phyloP scores from a whole-genome alignment of 2,888 invertebrate species.

The Argyra leucocephala region DNA sequence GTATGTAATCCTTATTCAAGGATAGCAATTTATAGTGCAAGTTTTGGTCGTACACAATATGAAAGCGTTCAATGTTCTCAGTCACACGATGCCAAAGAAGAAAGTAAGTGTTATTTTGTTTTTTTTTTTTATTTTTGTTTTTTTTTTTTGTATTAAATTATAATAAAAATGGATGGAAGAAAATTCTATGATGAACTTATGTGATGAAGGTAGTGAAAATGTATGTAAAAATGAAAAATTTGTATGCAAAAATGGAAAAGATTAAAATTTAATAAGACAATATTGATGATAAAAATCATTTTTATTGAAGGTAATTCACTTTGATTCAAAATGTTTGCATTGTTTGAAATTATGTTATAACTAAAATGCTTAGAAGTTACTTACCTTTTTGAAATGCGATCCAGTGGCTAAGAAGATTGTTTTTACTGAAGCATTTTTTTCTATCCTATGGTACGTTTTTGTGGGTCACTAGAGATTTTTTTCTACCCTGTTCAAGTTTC shows the following conservation, averaged over 20 bases:
- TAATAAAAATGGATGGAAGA: neutral
- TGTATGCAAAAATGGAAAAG: neutral
- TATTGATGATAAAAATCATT: no score
- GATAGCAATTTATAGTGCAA: constrained; percentile 86
- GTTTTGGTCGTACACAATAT: constrained; percentile 80
- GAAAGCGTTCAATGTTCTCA: constrained; percentile 81
- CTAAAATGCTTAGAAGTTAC: no score
- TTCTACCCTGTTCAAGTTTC: no score
- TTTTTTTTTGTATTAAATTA: constrained; percentile 9
- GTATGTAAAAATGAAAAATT: neutral
- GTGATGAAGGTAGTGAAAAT: neutral
- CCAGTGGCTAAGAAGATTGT: no score
- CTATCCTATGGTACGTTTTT: no score
- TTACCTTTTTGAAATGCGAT: no score
- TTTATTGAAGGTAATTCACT: no score
- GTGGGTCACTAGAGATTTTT: no score
- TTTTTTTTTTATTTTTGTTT: neutral
- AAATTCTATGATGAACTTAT: neutral
- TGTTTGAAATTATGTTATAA: no score
- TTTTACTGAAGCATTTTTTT: no score
- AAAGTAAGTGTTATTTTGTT: constrained; percentile 53
- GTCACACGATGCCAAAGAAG: constrained; percentile 67
- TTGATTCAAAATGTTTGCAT: no score
- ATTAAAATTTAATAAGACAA: no score
- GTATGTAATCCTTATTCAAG: constrained; percentile 79